phyloP scores from a whole-genome alignment of 92 coral and sea anemone genomes.

The Epizoanthus stellaris region DNA sequence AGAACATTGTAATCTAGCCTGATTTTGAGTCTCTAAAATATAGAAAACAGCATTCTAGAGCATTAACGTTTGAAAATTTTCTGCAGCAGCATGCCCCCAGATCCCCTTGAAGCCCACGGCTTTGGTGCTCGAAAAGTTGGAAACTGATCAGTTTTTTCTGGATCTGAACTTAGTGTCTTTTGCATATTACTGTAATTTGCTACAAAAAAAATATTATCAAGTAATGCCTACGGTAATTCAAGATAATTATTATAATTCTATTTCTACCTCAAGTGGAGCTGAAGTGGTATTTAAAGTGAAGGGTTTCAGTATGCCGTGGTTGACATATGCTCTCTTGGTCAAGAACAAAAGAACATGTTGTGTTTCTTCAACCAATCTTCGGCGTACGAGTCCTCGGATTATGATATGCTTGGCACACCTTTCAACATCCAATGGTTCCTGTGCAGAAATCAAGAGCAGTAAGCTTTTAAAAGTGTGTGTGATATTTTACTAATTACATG shows the following conservation, averaged over 20 bases:
- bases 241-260: not conserved
- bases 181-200: not conserved
- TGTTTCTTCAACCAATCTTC: slow-evolving; percentile 76
- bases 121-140: no score
- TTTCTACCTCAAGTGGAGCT: not conserved
- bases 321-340: slow-evolving; percentile 82
- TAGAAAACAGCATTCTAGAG: no score
- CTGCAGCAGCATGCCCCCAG: no score
- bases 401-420: slow-evolving; percentile 79
- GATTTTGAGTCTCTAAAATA: no score
- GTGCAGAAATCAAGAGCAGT: not conserved
- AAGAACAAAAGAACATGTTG: slow-evolving; percentile 64
- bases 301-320: slow-evolving; percentile 76
- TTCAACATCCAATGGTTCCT: slow-evolving; percentile 83
- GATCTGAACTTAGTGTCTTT: no score
- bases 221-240: not conserved
- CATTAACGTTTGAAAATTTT: no score
- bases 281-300: slow-evolving; percentile 40
- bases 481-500: no score
- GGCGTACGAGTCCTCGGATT: slow-evolving; percentile 88
- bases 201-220: not conserved
- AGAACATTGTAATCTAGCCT: no score
- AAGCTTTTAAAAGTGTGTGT: no score
- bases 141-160: no score
- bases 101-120: no score